Conservation (phyloP, 2,797 vertebrate species). For the Sternotherus odoratus region DNA sequence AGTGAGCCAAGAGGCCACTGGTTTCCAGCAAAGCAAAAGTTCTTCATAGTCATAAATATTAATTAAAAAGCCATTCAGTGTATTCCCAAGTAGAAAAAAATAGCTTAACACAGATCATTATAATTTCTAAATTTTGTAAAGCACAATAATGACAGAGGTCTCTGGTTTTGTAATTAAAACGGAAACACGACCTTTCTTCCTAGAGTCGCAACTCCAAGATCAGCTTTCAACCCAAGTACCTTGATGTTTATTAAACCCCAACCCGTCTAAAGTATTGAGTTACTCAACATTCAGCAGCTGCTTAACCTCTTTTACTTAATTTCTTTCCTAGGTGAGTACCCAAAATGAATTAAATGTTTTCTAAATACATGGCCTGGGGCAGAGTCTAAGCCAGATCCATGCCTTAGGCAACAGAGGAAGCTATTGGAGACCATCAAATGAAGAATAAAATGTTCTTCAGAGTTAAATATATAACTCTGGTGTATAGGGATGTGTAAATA, state of each 20-base stretch:
- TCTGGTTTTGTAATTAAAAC: conserved; percentile 77
- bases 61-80: conserved; percentile 7
- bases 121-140: conserved; percentile 42
- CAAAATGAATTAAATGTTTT: conserved; percentile 70
- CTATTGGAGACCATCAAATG: conserved; percentile 5
- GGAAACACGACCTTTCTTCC: conserved; percentile 64
- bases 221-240: conserved; percentile 78
- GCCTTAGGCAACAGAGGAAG: neutral
- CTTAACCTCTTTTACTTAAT: conserved; percentile 75
- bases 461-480: conserved; percentile 2
- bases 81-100: conserved; percentile 61
- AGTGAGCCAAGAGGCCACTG: neutral
- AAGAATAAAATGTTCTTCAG: conserved; percentile 4
- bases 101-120: conserved; percentile 57
- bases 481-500: neutral
- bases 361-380: conserved; percentile 50
- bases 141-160: conserved; percentile 34
- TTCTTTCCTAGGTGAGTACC: conserved; percentile 58
- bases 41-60: neutral
- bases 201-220: conserved; percentile 62
- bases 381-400: conserved; percentile 22
- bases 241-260: conserved; percentile 75
- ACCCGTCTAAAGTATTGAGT: conserved; percentile 71
- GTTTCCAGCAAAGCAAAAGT: neutral
- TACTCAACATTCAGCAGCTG: conserved; percentile 75